Conservation (phyloP, 1,140 invertebrate species). For the Acyrthosiphon pisum region DNA sequence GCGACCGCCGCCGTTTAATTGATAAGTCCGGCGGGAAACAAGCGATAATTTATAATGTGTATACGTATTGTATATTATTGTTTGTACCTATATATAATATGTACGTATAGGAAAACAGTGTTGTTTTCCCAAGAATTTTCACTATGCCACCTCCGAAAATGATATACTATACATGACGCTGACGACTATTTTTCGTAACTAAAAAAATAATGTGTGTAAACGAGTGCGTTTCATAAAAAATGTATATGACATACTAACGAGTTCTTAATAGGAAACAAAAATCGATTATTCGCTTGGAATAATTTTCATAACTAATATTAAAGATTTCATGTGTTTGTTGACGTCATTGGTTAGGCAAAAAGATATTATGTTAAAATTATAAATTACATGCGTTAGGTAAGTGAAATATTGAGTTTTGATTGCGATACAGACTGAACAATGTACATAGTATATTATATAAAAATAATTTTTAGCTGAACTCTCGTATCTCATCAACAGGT, state of each 20-base stretch:
- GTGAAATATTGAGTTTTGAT: background rate
- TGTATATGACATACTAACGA: background rate
- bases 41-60: constrained; percentile 27
- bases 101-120: background rate
- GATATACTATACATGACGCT: background rate
- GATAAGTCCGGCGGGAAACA: constrained; percentile 41
- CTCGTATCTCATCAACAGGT: no score
- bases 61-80: background rate
- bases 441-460: no score
- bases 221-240: no score
- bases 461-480: no score
- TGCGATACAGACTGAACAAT: background rate
- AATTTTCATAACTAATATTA: background rate
- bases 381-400: background rate
- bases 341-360: background rate
- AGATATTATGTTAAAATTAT: background rate
- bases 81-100: no score
- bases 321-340: background rate
- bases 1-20: constrained; percentile 9
- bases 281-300: background rate
- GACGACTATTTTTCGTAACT: background rate
- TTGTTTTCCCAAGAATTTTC: background rate
- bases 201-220: background rate
- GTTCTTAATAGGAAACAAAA: background rate
- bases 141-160: background rate